A percentile compares a stretch with the other conserved stretches of the same genome.
These are phyloP conservation scores for Delia radicum DNA, from an alignment of 1,140 invertebrate species.

Conservation along the genomic window DNA sequence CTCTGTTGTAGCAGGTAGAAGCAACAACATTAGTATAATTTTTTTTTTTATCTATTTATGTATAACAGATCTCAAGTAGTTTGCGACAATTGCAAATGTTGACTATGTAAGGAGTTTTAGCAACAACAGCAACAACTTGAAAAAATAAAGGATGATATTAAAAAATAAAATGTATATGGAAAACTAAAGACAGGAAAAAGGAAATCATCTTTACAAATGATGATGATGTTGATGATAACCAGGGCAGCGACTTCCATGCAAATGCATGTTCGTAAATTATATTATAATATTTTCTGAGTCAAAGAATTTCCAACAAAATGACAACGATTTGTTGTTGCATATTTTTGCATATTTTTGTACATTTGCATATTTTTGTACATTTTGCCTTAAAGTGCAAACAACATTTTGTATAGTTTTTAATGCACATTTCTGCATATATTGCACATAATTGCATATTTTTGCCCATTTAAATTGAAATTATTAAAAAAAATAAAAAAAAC, in stretches of 20 bases:
- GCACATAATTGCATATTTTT: too few relatives aligned
- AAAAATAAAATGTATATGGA: not conserved
- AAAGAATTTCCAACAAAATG: too few relatives aligned
- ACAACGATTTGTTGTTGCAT: too few relatives aligned
- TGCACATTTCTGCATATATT: too few relatives aligned
- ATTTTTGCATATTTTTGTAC: too few relatives aligned
- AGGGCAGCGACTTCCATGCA: too few relatives aligned
- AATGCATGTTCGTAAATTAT: too few relatives aligned
- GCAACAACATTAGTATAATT: not conserved
- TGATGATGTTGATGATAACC: not conserved
- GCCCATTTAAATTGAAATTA: too few relatives aligned
- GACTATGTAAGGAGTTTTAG: not conserved
- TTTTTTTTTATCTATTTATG: not conserved
- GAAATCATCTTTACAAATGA: slow-evolving; percentile 16
- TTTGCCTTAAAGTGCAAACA: not conserved
- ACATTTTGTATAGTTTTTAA: too few relatives aligned
- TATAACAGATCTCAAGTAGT: not conserved
- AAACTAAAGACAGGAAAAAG: slow-evolving; percentile 20
- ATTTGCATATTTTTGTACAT: not conserved
- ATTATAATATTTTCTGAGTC: too few relatives aligned
- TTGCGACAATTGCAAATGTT: slow-evolving; percentile 15
- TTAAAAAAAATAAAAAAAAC: too few relatives aligned
- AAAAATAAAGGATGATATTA: not conserved
- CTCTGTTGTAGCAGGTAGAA: not conserved
- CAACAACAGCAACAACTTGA: not conserved